These are phyloP conservation scores for Trachelus tabidus DNA, from an alignment of 2,888 invertebrate species.

Conservation along the genomic window DNA sequence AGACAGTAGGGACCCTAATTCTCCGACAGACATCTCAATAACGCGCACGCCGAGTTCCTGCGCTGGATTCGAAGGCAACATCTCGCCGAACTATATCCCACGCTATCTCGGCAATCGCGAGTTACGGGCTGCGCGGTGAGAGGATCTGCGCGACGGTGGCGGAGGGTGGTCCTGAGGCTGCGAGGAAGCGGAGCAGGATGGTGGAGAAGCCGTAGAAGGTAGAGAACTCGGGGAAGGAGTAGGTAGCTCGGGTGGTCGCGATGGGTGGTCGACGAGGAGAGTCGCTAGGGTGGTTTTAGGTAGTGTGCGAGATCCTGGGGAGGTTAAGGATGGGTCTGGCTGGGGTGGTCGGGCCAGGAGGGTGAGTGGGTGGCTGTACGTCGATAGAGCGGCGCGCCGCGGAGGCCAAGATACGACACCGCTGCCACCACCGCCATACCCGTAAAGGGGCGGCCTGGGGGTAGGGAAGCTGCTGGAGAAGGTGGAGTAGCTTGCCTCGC, in stretches of 20 bases:
- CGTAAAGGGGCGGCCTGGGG: slow-evolving; percentile 54
- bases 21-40: slow-evolving; percentile 59
- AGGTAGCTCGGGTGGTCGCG: neutral
- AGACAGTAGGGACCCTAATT: slow-evolving; percentile 44
- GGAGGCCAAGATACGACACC: slow-evolving; percentile 67
- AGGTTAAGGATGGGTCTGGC: slow-evolving; percentile 24
- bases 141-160: slow-evolving; percentile 20
- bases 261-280: slow-evolving; percentile 10
- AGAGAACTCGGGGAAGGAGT: neutral
- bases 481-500: slow-evolving; percentile 17
- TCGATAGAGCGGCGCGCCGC: slow-evolving; percentile 67
- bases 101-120: slow-evolving; percentile 55
- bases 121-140: slow-evolving; percentile 35
- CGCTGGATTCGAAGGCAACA: slow-evolving; percentile 7
- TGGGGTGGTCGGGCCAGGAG: slow-evolving; percentile 28
- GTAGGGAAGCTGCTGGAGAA: neutral
- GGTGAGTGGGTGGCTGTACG: slow-evolving; percentile 57
- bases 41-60: slow-evolving; percentile 36
- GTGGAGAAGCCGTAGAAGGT: slow-evolving; percentile 8
- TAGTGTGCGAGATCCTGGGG: slow-evolving; percentile 10
- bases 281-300: slow-evolving; percentile 5
- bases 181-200: slow-evolving; percentile 24
- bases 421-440: slow-evolving; percentile 63
- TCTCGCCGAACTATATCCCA: slow-evolving; percentile 40
- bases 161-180: neutral